Base-by-base conservation (phyloP, 2,797 vertebrate genomes). In the Galago senegalensis region DNA sequence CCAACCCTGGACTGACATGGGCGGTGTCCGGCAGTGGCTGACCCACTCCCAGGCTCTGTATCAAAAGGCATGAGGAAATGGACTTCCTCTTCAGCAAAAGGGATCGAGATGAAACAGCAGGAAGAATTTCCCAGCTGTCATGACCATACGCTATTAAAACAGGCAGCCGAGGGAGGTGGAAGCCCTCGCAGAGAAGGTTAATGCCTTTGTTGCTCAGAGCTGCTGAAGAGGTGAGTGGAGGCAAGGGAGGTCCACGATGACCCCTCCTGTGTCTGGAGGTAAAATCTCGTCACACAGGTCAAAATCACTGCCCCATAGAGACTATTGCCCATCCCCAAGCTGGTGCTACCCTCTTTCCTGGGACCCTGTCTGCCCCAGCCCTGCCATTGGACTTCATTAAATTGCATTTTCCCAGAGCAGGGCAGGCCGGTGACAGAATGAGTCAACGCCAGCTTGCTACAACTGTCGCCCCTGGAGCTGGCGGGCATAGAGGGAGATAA, bases 391-490 rank as follows among this genome's bases (percentile, higher is more conserved):
- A 95, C 92, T 95, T 96, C 95, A 94, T 96, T 96, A 96, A 96
- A 95, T 97, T 96, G 95, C 75, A 60, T 94, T 98, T 98, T 97
- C 97, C 98, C 97, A 95, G 89, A 96, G 96, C 73, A 96, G 95
- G 93, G 95, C 92, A 94, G 92, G 80, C 93, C 3, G 9, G 91
- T 94, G 97, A 96, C 96, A 97, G 96, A 76, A 95, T 90, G 94
- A 97, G 96, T 96, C 96, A 96, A 96, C 31, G 29, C 89, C 88
- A 79, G 96, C 95, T 90, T 94, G 95, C 96, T 98, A 90, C 97
- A 95, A 1, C 87, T 97, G 96, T 97, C 96, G 91, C 96, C 96
- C 97, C 93, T 89, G 61, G 92, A 97, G 98, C 97, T 95, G 11
- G 82, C 17, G 61, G 98, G 97, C 97, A 92, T 72, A 1, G 8